Conservation (phyloP, 2,113 vertebrate genomes). For the Syngnathus scovelli region DNA sequence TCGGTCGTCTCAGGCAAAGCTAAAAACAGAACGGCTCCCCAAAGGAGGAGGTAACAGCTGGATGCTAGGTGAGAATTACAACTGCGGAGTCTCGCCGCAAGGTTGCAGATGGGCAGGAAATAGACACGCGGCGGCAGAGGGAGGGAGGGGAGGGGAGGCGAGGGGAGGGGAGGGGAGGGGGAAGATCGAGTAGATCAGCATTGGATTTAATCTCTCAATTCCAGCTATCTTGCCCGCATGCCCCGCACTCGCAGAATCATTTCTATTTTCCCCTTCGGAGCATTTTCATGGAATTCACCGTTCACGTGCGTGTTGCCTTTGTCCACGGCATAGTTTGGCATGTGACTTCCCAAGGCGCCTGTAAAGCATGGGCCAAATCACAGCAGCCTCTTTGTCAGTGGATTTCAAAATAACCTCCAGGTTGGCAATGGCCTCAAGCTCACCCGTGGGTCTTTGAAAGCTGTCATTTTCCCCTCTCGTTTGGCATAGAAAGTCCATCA, state of each 20-base stretch:
- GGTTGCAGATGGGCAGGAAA: conserved; percentile 54
- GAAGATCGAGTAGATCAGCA: conserved; percentile 45
- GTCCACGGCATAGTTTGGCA: background rate
- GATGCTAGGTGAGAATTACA: conserved; percentile 21
- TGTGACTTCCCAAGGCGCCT: conserved; percentile 29
- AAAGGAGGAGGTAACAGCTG: conserved; percentile 28
- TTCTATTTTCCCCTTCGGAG: background rate
- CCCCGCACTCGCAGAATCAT: conserved; percentile 32
- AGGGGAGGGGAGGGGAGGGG: no score
- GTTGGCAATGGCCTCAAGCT: conserved; percentile 16
- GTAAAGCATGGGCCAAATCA: conserved; percentile 6
- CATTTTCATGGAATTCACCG: conserved; percentile 19
- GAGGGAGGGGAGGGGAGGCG: background rate
- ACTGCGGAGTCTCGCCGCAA: conserved; percentile 8
- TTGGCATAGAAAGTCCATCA: conserved; percentile 19
- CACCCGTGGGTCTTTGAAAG: conserved; percentile 23
- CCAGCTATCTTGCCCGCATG: conserved; percentile 50
- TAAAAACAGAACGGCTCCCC: conserved; percentile 2
- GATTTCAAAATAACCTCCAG: conserved; percentile 1
- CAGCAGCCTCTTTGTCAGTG: background rate
- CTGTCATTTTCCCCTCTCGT: conserved; percentile 21
- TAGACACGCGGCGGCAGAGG: conserved; percentile 22
- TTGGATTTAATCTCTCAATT: conserved; percentile 57
- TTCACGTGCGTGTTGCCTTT: conserved; percentile 13
- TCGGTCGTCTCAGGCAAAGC: background rate